Base-by-base conservation (phyloP, 1,140 invertebrate genomes). In the Eurosta solidaginis region DNA sequence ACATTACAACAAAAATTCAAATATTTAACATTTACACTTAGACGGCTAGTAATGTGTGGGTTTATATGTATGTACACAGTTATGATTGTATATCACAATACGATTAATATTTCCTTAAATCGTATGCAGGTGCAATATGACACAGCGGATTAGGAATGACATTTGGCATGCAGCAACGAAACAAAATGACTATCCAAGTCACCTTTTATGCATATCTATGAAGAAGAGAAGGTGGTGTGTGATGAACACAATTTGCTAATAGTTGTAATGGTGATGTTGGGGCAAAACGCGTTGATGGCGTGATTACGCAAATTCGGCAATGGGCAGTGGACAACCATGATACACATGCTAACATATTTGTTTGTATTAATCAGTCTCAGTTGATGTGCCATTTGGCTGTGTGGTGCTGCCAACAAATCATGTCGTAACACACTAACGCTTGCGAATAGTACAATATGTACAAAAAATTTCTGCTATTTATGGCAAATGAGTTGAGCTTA, bases 1-100 rank as follows among this genome's bases (percentile, higher is more conserved):
- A 68, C 77, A 74, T 68, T 73, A 76, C 78, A 79, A 79, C 78
- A 79, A 79, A 79, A 78, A 33, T 40, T 29, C n/a, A 25, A 27
- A n/a, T n/a, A n/a, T 47, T 77, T 20, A 50, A 40, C 75, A 33
- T 76, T 50, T 40, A 49, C 44, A 76, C 49, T 54, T 49, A 52
- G 75, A 4, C 49, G n/a, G 33, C 33, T 68, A 68, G 59, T 40
- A n/a, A 22, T 29, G 22, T 68, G 59, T 68, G 59, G 40, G 29
- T 42, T n/a, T n/a, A n/a, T n/a, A 40, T 68, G 59, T 36, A 40
- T 10, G 7, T 59, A 59, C 17, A 29, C 33, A 59, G 14, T 29
- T 68, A 40, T 68, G 59, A 40, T 68, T 68, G 59, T 36, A 68
- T 68, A 68, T 68, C 59, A 76, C 36, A 20, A 74, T 42, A 29